A percentile compares a stretch with the other conserved stretches of the same genome.
These are phyloP conservation scores for Lordiphosa fenestrarum DNA, from an alignment of 2,888 invertebrate genomes.

Conservation along the genomic window DNA sequence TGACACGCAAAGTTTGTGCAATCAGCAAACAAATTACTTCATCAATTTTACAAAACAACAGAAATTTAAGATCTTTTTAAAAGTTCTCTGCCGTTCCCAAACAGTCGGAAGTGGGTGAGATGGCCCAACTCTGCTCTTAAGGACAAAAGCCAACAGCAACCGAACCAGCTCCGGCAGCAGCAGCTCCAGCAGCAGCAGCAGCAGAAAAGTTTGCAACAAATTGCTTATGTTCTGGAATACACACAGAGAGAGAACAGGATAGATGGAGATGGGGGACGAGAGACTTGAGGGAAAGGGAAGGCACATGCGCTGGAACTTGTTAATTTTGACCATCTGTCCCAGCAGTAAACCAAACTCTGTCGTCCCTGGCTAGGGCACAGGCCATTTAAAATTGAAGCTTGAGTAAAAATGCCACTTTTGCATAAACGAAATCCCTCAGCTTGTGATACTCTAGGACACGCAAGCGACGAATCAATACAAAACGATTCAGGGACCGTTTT, in stretches of 20 bases:
- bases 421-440: conserved; percentile 54
- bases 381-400: conserved; percentile 16
- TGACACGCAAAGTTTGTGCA: conserved; percentile 74
- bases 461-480: too few species aligned
- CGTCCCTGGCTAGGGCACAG: conserved; percentile 1
- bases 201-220: conserved; percentile 70
- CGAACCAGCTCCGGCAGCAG: background rate
- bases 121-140: conserved; percentile 15
- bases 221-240: conserved; percentile 65
- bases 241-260: conserved; percentile 33
- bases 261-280: conserved; percentile 7
- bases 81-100: conserved; percentile 45
- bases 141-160: conserved; percentile 5
- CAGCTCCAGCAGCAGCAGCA: conserved; percentile 17
- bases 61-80: conserved; percentile 71
- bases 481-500: too few species aligned
- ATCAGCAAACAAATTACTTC: conserved; percentile 74
- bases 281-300: conserved; percentile 30
- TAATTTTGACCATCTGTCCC: conserved; percentile 73
- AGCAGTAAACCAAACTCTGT: conserved; percentile 53
- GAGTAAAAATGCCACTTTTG: conserved; percentile 58
- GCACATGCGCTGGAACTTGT: conserved; percentile 67
- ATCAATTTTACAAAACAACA: conserved; percentile 73
- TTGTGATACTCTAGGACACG: too few species aligned
- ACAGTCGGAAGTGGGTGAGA: conserved; percentile 33